phyloP scores from a whole-genome alignment of 1,140 invertebrate genomes.

The Apolygus lucorum region DNA sequence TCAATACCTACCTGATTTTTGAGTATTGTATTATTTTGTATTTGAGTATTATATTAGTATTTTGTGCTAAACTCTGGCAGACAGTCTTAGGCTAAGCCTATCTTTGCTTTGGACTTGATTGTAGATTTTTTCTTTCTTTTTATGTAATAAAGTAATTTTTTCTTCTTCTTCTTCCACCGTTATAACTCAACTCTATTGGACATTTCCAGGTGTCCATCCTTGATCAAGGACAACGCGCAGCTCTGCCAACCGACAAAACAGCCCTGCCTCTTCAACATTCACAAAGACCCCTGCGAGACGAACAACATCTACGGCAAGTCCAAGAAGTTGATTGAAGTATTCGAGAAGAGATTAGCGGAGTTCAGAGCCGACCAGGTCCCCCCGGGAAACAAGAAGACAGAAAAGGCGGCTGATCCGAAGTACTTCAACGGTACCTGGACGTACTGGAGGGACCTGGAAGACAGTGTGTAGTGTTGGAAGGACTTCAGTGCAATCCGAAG shows the following conservation, averaged over 20 bases:
- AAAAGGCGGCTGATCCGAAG: constrained; percentile 12
- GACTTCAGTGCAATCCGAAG: neutral
- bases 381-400: constrained; percentile 15
- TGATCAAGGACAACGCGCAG: too few species aligned
- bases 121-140: too few species aligned
- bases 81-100: too few species aligned
- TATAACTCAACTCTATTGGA: too few species aligned
- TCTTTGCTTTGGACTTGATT: too few species aligned
- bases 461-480: neutral
- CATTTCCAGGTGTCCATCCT: too few species aligned
- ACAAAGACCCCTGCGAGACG: constrained; percentile 55
- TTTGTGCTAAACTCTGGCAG: too few species aligned
- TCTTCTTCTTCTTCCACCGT: too few species aligned
- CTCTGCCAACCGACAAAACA: neutral
- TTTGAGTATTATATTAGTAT: too few species aligned
- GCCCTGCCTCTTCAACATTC: constrained; percentile 52
- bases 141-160: too few species aligned
- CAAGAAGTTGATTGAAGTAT: neutral
- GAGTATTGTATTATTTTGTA: too few species aligned
- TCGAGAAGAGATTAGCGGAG: constrained; percentile 15
- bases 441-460: constrained; percentile 17
- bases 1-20: too few species aligned
- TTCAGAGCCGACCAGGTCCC: neutral
- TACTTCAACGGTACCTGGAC: constrained; percentile 20
- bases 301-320: constrained; percentile 42